Base-by-base conservation (phyloP, 2,113 vertebrate genomes). In the Callipepla squamata region DNA sequence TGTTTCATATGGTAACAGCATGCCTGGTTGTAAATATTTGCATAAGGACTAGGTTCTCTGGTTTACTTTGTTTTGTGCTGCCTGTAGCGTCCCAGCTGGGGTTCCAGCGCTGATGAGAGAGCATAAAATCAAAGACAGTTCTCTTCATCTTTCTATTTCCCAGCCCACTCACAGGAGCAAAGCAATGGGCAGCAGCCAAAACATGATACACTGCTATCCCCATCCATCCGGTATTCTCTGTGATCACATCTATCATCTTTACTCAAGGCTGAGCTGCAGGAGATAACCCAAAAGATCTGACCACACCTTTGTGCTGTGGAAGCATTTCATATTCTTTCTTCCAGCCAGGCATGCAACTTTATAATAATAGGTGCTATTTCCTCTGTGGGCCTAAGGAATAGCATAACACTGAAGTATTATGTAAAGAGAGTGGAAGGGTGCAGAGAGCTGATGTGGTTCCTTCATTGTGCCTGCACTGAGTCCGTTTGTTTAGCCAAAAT, bases 101-200 rank as follows among this genome's bases (percentile, higher is more conserved):
- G 30, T 51, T 86, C 57, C n/a, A 84, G 57, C 73, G 65, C 1
- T 93, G 66, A 88, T 72, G 47, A 84, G 47, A 80, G 34, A 75
- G 47, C 57, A 81, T 72, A 84, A 92, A 90, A 89, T 91, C 77
- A 92, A 94, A 89, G 44, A 57, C 55, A 79, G 8, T 11, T 65
- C 68, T 80, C 69, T 74, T 42, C 47, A 34, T 92, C 40, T 92
- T 78, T 80, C 13, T 61, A 44, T 30, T 86, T 88, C 78, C 57
- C 66, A 87, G n/a, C 66, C 19, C 44, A 36, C 28, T 94, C 62
- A 68, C 58, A 87, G 77, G 25, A 80, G 69, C 32, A 84, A 86
- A 94, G 51, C 78, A 44, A 19, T 50, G 40, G 48, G 61, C 84
- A 91, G 66, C 74, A 47, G 72, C 48, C 42, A 80, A 85, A 84